Evolutionary conservation across 2,888 invertebrate genomes (phyloP), one percentile per base, ranked within the genome.

Genomic region (Athrips mouffetella): DNA sequence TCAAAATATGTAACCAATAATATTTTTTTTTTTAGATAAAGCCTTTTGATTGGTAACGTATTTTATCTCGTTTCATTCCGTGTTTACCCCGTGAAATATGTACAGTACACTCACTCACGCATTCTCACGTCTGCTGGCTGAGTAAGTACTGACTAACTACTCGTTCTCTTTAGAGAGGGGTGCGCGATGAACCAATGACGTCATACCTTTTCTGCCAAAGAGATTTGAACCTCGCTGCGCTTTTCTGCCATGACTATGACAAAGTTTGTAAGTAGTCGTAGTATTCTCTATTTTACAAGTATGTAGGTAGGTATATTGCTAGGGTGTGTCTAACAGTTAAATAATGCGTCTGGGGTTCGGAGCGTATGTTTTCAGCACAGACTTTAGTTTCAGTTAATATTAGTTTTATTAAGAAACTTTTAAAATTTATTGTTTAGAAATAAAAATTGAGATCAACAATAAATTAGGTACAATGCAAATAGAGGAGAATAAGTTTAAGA

Each of bases 151-250:
- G 13, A 27, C n/a, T 27, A 11, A 10, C 15, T 23, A 44, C 44
- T 29, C n/a, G n/a, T n/a, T 41, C 15, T 16, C 7, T 35, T 40
- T 37, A 45, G 37, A 15, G 33, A 16, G 51, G 83, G 83, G 83
- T 77, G 82, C 72, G 81, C 76, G 79, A 75, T 72, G 75, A 71
- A 76, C 82, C 84, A 83, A 80, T 84, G 81, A 77, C 76, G 79
- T 78, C 76, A 79, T 61, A 62, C 62, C 62, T 59, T n/a, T n/a
- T n/a, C n/a, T n/a, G n/a, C n/a, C n/a, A n/a, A n/a, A n/a, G n/a
- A n/a, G n/a, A n/a, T n/a, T n/a, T n/a, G n/a, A n/a, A n/a, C n/a
- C n/a, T n/a, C n/a, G n/a, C n/a, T n/a, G n/a, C n/a, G n/a, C n/a
- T n/a, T n/a, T n/a, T n/a, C n/a, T n/a, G 27, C 27, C 8, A 2